Base-by-base conservation (phyloP, 2,888 invertebrate genomes). In the Rhimphoctona megacephalus region DNA sequence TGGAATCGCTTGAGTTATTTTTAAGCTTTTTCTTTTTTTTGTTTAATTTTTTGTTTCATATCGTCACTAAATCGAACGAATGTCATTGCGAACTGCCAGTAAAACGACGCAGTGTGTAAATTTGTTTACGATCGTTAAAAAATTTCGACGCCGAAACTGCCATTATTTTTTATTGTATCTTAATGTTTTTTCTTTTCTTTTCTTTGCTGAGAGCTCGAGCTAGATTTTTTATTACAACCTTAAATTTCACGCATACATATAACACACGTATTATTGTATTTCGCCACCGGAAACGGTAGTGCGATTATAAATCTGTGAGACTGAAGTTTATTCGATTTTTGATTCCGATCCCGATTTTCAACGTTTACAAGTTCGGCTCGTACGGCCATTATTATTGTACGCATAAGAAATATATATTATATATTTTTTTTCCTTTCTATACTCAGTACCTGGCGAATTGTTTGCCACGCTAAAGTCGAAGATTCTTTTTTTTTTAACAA, bases 371-470 rank as follows among this genome's bases (percentile, higher is more conserved):
- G 69, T 74, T 79, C 74, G 82, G 43, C 69, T 67, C 69, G 57
- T 79, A 76, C 52, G 74, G 14, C 76, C 69, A 49, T 82, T 85
- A 78, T 61, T 69, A 67, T 81, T 52, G 22, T 69, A 81, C 43
- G 33, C 64, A 66, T 43, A 54, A 54, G 66, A 64, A 52, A 25
- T 54, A 64, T 43, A 80, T 69, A 69, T 46, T 81, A 78, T 77
- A 66, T 78, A 43, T 81, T 64, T 39, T 72, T 54, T 70, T 72
- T 76, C 80, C 88, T 82, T 88, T 88, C 83, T 88, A 89, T 89
- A 88, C 90, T 89, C 88, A 89, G 90, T 91, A 91, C 90, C 91
- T 91, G 90, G 90, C 89, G 86, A 80, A 89, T 89, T 87, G 88
- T 87, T 90, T 89, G 88, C 88, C 88, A 89, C 87, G 78, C 88